Evolutionary conservation across 2,113 vertebrate genomes (phyloP).

Genomic region (Okapia johnstoni): DNA sequence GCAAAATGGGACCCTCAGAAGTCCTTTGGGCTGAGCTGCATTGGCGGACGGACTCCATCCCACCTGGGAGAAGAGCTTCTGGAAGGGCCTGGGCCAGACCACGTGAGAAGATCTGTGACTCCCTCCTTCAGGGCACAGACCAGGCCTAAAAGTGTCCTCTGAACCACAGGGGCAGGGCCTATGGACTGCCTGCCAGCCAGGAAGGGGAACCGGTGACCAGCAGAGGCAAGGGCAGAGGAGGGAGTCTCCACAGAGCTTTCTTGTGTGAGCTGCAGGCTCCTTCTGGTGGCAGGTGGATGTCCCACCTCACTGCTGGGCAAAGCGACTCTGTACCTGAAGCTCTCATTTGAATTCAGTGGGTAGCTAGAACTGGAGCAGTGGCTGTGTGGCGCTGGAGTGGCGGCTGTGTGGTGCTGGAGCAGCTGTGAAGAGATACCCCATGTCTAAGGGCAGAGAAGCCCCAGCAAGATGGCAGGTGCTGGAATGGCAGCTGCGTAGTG

Average conservation of each 20-base stretch:
- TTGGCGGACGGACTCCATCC: not conserved
- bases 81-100: not conserved
- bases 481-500: not conserved
- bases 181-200: not conserved
- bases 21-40: not conserved
- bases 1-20: not conserved
- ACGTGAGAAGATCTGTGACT: not conserved
- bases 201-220: not conserved
- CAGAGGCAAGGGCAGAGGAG: not conserved
- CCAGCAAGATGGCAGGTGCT: not conserved
- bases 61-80: not conserved
- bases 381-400: not conserved
- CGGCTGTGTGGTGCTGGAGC: accelerated
- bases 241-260: not conserved
- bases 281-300: not conserved
- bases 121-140: not conserved
- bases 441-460: not conserved
- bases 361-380: not conserved
- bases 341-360: not conserved
- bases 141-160: not conserved
- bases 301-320: not conserved
- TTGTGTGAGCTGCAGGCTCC: not conserved
- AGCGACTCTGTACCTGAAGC: not conserved
- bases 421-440: not conserved
- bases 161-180: not conserved